Base-by-base conservation (phyloP, 2,888 invertebrate genomes). In the Heliconius cydno region DNA sequence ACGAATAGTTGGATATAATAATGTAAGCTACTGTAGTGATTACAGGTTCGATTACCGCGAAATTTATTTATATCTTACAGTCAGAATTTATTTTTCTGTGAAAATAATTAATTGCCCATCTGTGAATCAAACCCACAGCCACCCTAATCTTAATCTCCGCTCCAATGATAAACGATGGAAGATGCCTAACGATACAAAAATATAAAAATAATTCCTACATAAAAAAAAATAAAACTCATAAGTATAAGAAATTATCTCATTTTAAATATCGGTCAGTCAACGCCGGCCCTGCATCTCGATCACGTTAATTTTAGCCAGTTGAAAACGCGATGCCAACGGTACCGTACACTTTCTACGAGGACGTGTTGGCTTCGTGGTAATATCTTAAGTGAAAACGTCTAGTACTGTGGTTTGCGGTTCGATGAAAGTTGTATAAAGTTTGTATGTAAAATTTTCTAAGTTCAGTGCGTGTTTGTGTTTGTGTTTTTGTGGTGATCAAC, bases 251-350 rank as follows among this genome's bases (percentile, higher is more conserved):
- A 68, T 52, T 78, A 77, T 80, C 77, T 73, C 41, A 73, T 79
- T 80, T 79, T 71, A 79, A 80, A 83, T 82, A 81, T 83, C 79
- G 80, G 81, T 83, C 80, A 83, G 81, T 81, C 79, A 76, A 65
- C 77, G 68, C 78, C 82, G 84, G 78, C 84, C 84, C 85, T 75
- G 83, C 84, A 80, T 87, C 88, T 84, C 88, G 86, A 87, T 88
- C 92, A 90, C 86, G 88, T 90, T 93, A 94, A 92, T 88, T 91
- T 92, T 94, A 94, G 93, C 92, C 94, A 95, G 94, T 94, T 87
- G 88, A 90, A 91, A 91, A 89, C 92, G 90, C 91, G 94, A 90
- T 91, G 92, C 91, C 92, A 89, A 87, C 89, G 88, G 82, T 81
- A 83, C 79, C 80, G 82, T 83, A 83, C 84, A 77, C 77, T 72